Evolutionary conservation across 2,113 vertebrate genomes (phyloP).

Genomic region (Eulemur macaco): DNA sequence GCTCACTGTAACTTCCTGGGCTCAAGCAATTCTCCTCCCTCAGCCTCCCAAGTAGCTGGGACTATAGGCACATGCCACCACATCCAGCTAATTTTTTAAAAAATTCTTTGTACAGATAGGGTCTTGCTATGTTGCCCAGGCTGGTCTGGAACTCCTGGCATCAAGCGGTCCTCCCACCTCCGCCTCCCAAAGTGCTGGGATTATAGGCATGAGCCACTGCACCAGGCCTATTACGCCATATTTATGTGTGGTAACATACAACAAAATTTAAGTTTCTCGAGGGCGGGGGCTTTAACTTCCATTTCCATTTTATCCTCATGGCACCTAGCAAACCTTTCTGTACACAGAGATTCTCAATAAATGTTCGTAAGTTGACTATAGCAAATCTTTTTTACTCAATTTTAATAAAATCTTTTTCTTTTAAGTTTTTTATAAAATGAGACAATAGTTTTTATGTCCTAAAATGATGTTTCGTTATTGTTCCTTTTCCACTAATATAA

Average conservation of each 20-base stretch:
- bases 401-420: neutral
- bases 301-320: neutral
- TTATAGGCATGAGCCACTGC: too few relatives aligned
- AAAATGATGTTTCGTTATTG: neutral
- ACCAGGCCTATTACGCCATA: neutral
- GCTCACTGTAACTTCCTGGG: too few relatives aligned
- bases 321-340: neutral
- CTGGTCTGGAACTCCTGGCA: too few relatives aligned
- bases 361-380: neutral
- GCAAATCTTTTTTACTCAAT: neutral
- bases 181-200: too few relatives aligned
- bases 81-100: too few relatives aligned
- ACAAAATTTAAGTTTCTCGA: neutral
- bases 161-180: too few relatives aligned
- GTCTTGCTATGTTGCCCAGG: too few relatives aligned
- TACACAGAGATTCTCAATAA: neutral
- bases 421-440: constrained; percentile 12
- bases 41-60: too few relatives aligned
- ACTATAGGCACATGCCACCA: too few relatives aligned
- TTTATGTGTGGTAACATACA: neutral
- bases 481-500: neutral
- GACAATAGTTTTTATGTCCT: neutral
- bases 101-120: too few relatives aligned
- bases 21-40: too few relatives aligned
- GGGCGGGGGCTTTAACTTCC: neutral